Conservation (phyloP, 2,888 invertebrate genomes). For the Drosophila neutralis region DNA sequence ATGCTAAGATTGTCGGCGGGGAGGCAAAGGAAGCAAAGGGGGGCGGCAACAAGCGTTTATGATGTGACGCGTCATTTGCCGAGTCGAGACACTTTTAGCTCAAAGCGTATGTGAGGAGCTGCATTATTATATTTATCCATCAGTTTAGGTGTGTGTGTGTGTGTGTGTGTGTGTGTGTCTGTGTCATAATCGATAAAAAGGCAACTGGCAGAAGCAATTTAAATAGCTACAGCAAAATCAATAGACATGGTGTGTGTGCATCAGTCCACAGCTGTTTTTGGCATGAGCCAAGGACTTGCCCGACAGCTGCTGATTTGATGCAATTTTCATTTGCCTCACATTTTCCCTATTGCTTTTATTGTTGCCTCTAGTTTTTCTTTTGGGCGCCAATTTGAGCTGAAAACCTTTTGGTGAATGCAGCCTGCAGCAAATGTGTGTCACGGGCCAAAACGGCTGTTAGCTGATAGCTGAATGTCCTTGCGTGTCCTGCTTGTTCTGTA, state of each 20-base stretch:
- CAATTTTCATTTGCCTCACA: conserved; percentile 56
- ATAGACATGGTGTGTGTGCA: conserved; percentile 18
- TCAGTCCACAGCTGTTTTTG: conserved; percentile 40
- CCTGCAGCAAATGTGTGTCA: conserved; percentile 68
- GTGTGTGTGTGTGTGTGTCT: conserved; percentile 4
- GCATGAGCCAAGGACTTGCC: conserved; percentile 48
- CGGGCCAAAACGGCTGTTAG: conserved; percentile 54
- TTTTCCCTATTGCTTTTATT: conserved; percentile 29
- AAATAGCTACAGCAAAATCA: conserved; percentile 52
- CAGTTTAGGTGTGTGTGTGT: not conserved
- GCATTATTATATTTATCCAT: conserved; percentile 39
- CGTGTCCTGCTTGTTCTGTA: not conserved
- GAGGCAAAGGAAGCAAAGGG: not conserved
- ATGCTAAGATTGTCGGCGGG: not conserved
- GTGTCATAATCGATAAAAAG: conserved; percentile 30
- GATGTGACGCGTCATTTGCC: conserved; percentile 42
- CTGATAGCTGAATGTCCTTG: not conserved
- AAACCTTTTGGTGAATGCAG: conserved; percentile 2
- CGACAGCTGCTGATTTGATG: conserved; percentile 71
- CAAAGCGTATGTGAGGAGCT: conserved; percentile 10
- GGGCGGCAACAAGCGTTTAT: conserved; percentile 6
- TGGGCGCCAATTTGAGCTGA: conserved; percentile 69
- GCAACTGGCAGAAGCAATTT: conserved; percentile 25
- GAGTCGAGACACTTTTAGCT: conserved; percentile 27
- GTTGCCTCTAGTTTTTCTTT: conserved; percentile 28